Evolutionary conservation across 2,797 vertebrate species (phyloP), one percentile per base, ranked within the genome.

Genomic region (Onychomys arenicola): DNA sequence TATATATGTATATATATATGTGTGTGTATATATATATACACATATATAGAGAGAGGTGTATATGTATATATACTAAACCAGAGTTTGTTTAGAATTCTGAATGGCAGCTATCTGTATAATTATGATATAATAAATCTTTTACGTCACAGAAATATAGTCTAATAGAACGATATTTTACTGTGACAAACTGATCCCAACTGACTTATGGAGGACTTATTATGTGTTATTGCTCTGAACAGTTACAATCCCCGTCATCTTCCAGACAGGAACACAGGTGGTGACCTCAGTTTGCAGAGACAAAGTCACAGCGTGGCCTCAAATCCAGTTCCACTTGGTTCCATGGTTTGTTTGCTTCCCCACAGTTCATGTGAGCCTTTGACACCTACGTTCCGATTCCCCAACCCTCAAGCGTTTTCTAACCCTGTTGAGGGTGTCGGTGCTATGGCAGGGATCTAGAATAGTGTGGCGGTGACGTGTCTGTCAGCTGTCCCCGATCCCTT

Each of bases 131-230:
- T 89, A 69, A 93, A 90, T 63, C 7, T 25, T 61, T 96, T 83
- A 89, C 76, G 40, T 73, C 29, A 84, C 14, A 61, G 40, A 90
- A 82, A 21, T 86, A 88, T 81, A 84, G 84, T 90, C 27, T 59
- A 88, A 12, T 77, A 57, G 29, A 93, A 87, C 8, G 83, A 61
- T 89, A 84, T 86, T 87, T 81, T 93, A 92, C 80, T 81, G 5
- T 52, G 37, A 90, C 89, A 93, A 77, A 40, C 21, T 61, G 92
- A 8, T 73, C 55, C 29, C 2, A 63, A 25, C 49, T 90, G 71
- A 80, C 19, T 92, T 80, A n/a, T 43, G 10, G 29, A 55, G 9
- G 67, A 69, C 23, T 81, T 89, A 75, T 21, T 78, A 52, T 57
- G 17, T 17, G 65, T 12, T 67, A 46, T 49, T 63, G 86, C n/a